Percentiles rank a stretch among this genome's conserved stretches.
Conservation (phyloP, 2,888 invertebrate genomes). For the Drosophila limbata region DNA sequence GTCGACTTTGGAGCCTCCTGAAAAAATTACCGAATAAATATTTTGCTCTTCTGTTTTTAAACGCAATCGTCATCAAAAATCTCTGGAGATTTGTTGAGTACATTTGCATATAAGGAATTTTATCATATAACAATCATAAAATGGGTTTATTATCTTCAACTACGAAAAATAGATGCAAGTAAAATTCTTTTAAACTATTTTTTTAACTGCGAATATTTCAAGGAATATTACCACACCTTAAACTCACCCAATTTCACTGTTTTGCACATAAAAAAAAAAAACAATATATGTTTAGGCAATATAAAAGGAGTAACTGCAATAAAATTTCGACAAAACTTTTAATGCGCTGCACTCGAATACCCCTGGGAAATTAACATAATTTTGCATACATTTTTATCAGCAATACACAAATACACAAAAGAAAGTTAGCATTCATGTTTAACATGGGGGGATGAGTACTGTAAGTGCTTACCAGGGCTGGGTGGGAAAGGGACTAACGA, state of each 20-base stretch:
- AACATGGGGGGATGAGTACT: constrained; percentile 5
- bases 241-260: background rate
- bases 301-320: constrained; percentile 36
- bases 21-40: too few species aligned
- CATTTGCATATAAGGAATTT: too few species aligned
- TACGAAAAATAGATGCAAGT: background rate
- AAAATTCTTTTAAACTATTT: background rate
- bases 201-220: background rate
- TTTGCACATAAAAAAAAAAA: background rate
- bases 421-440: constrained; percentile 31
- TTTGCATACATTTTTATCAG: constrained; percentile 69
- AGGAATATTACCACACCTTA: background rate
- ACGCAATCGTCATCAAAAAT: too few species aligned
- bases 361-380: constrained; percentile 73
- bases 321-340: constrained; percentile 50
- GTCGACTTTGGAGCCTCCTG: too few species aligned
- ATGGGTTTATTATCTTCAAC: too few species aligned
- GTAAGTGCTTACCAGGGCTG: constrained; percentile 7
- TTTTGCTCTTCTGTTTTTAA: too few species aligned
- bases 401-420: constrained; percentile 13
- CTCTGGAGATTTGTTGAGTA: too few species aligned
- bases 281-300: background rate
- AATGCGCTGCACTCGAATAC: constrained; percentile 68
- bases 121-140: too few species aligned
- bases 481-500: background rate